Evolutionary conservation across 2,888 invertebrate genomes (phyloP).

Genomic region (Microplitis manilae): DNA sequence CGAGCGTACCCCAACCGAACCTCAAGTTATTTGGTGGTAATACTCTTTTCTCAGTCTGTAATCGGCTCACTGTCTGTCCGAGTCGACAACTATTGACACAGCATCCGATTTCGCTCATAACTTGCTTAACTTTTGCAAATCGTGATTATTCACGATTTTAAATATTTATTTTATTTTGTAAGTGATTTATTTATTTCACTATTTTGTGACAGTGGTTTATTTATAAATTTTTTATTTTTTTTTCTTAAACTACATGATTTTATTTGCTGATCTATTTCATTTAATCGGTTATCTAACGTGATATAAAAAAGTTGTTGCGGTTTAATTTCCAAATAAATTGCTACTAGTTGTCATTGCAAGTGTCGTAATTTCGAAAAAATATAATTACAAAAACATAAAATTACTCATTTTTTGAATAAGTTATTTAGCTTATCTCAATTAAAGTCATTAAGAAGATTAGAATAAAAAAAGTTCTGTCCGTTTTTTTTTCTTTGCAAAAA

Average conservation of each 20-base stretch:
- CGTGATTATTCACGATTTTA: neutral
- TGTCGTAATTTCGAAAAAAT: neutral
- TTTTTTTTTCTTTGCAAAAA: too few relatives aligned
- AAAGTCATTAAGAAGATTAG: too few relatives aligned
- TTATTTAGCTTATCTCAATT: too few relatives aligned
- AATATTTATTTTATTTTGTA: neutral
- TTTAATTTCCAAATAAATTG: neutral
- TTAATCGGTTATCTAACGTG: neutral
- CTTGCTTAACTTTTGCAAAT: neutral
- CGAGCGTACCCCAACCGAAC: slow-evolving; percentile 51
- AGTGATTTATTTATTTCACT: neutral
- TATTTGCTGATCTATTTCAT: neutral
- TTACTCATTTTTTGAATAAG: too few relatives aligned
- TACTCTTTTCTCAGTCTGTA: slow-evolving; percentile 59
- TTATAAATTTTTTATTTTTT: neutral
- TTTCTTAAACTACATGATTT: neutral
- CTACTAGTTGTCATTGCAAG: neutral
- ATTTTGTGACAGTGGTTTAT: neutral
- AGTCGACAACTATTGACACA: slow-evolving; percentile 32
- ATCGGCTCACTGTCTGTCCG: slow-evolving; percentile 56
- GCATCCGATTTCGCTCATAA: neutral
- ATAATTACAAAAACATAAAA: too few relatives aligned
- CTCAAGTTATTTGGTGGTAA: slow-evolving; percentile 50
- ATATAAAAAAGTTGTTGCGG: neutral
- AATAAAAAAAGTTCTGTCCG: too few relatives aligned